Base-by-base conservation (phyloP, 2,113 vertebrate genomes). In the Alectura lathami region DNA sequence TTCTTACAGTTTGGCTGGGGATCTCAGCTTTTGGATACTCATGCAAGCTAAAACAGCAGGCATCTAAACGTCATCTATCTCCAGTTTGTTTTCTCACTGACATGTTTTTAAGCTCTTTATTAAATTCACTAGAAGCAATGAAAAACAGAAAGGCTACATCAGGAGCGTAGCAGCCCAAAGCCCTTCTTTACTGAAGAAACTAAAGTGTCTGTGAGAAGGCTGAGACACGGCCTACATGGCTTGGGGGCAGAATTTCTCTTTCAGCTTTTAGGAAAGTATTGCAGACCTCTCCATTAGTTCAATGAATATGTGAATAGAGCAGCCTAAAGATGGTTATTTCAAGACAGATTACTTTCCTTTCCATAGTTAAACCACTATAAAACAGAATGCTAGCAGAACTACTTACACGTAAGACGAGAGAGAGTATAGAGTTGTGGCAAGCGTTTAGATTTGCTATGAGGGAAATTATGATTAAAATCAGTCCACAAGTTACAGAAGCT, bases 391-490 rank as follows among this genome's bases (percentile, higher is more conserved):
- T 66, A 40, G 62, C 45, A 57, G 5, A 83, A 17, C 53, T 48
- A n/a, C 54, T 88, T 74, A 50, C 18, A 70, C 17, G 3, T 66
- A 60, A 80, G 54, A 73, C 77, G 63, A 83, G 72, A 53, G 48
- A 18, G 18, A 86, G 45, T 14, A 45, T 17, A 60, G 6, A 77
- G 29, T 32, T 93, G 62, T 68, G 78, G n/a, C 7, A 17, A 87
- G 29, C 34, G 11, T 69, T 89, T n/a, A 91, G 57, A 51, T 82
- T 69, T 5, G 8, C 48, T 89, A 36, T 54, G 59, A 86, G 50
- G 38, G 22, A 68, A 90, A 77, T 38, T 3, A 79, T 80, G 22
- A 77, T 86, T 91, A 91, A 94, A 93, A 83, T 66, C 29, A 86
- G 50, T 20, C 38, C 29, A 68, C 74, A 82, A 89, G 88, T 86